Percentiles rank a stretch among this genome's conserved stretches.
phyloP scores from a whole-genome alignment of 2,113 vertebrate genomes.

The Siphamia tubifer region DNA sequence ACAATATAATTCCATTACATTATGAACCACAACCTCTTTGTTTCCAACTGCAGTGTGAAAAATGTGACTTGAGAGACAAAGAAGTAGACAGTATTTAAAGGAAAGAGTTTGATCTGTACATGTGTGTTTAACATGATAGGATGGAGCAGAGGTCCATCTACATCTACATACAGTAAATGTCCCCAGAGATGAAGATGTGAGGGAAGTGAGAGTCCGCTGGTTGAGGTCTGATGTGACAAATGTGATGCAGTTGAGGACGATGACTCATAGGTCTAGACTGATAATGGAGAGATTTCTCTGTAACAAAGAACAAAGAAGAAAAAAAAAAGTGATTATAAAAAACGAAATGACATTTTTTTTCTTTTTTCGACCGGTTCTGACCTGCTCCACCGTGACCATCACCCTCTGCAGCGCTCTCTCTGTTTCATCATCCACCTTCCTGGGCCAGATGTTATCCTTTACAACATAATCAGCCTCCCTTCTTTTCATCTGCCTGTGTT shows the following conservation, averaged over 20 bases:
- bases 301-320: background rate
- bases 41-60: no score
- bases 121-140: background rate
- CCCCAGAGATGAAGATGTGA: slow-evolving; percentile 7
- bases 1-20: no score
- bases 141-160: background rate
- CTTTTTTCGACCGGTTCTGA: slow-evolving; percentile 3
- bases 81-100: no score
- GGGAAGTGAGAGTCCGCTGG: slow-evolving; percentile 7
- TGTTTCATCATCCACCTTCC: background rate
- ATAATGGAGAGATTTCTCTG: background rate
- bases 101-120: background rate
- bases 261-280: slow-evolving; percentile 23
- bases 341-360: background rate
- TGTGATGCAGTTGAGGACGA: background rate
- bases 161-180: no score
- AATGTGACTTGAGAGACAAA: no score
- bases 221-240: slow-evolving; percentile 5
- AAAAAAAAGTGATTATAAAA: slow-evolving; percentile 15
- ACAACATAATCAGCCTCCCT: background rate
- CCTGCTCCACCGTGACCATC: background rate
- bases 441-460: slow-evolving; percentile 25
- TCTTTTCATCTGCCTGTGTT: slow-evolving; percentile 17
- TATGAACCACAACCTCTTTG: no score
- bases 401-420: background rate